Conservation (phyloP, 2,113 vertebrate genomes). For the Tachuris rubrigastra region DNA sequence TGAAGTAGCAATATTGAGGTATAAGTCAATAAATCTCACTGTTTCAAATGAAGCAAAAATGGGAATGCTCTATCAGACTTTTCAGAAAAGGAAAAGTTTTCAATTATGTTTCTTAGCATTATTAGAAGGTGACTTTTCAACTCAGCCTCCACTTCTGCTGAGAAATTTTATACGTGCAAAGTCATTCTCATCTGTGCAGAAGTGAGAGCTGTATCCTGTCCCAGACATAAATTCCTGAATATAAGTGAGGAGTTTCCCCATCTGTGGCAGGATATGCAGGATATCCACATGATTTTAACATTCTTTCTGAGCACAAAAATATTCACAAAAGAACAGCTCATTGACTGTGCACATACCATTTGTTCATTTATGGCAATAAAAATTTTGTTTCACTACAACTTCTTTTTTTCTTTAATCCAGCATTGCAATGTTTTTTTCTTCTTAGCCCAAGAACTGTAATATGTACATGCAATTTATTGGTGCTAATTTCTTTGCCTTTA, state of each 20-base stretch:
- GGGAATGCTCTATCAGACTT: neutral
- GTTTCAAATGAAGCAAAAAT: neutral
- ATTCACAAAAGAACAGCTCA: neutral
- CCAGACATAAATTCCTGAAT: neutral
- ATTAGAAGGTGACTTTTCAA: neutral
- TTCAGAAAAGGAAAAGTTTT: neutral
- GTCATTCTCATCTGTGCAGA: neutral
- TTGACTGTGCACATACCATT: neutral
- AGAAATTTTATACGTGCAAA: neutral
- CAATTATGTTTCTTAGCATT: neutral
- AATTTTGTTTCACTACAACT: neutral
- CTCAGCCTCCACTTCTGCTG: neutral
- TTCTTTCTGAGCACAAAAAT: neutral
- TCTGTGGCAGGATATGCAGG: neutral
- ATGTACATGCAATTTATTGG: neutral
- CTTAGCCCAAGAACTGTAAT: neutral
- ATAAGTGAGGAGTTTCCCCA: neutral
- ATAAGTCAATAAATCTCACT: neutral
- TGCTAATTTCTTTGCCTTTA: neutral
- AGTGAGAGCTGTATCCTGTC: neutral
- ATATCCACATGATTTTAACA: neutral
- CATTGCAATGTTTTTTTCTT: neutral
- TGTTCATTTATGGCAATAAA: neutral
- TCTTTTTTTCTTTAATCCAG: neutral
- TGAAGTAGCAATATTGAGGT: neutral